Evolutionary conservation across 2,113 vertebrate genomes (phyloP), one percentile per base, ranked within the genome.

Genomic region (Penelope pileata): DNA sequence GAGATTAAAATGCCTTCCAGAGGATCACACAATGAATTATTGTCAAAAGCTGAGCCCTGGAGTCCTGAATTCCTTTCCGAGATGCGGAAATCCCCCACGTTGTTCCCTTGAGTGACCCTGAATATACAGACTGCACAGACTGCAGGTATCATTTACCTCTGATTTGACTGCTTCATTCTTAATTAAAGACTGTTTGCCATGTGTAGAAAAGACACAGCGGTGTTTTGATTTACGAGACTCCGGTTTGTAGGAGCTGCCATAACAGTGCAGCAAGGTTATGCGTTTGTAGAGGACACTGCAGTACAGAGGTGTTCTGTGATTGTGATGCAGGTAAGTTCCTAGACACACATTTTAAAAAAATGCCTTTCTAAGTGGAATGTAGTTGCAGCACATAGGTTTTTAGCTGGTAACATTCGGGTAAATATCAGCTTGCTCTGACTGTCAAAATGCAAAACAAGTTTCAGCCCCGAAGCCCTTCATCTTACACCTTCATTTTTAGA

Each of bases 11-110:
- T 27, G 16, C 47, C 76, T 86, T 59, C 42, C 45, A 62, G 79
- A 69, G 79, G 68, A 73, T 86, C 86, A 53, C 50, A 42, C 45
- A 45, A 36, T 45, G 76, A 77, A 63, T 91, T 86, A 16, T 19
- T 88, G 86, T 77, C 64, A 54, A 64, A 91, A 90, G 36, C 51
- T 63, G 76, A 92, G 64, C 54, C 64, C 67, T 62, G 50, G 79
- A 54, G 32, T 47, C 51, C 66, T 54, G 62, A 86, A 91, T 79
- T 36, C 16, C 5, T 43, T 74, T 68, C 64, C 50, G 42, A 67
- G 64, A 81, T 81, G 45, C 86, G 75, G 60, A 84, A 75, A 68
- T 64, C 23, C 53, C 30, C 83, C 51, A 19, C 4, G 1, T 0
- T 0, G 36, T 82, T 89, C 86, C 66, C 69, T 51, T 23, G 30